Conservation (phyloP, 1,140 invertebrate species). For the Limonius californicus region DNA sequence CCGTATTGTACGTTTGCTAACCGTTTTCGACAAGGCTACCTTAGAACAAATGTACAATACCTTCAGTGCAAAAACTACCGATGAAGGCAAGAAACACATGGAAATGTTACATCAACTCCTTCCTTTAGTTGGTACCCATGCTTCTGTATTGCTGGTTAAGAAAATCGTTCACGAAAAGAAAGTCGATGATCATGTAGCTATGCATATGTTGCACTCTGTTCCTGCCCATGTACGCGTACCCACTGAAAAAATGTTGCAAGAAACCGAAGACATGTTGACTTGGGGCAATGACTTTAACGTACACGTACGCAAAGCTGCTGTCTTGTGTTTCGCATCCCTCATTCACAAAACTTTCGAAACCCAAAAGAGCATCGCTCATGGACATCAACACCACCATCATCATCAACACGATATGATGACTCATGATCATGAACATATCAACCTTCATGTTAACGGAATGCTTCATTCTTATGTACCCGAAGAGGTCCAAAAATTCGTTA, state of each 20-base stretch:
- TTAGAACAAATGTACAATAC: slow-evolving; percentile 39
- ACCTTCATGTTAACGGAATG: neutral
- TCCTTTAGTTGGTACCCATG: slow-evolving; percentile 47
- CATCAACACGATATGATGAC: neutral
- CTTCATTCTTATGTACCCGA: neutral
- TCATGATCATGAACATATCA: neutral
- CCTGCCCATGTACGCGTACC: slow-evolving; percentile 44
- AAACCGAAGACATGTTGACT: slow-evolving; percentile 43
- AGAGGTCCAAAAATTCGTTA: neutral
- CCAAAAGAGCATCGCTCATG: neutral
- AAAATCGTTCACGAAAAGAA: slow-evolving; percentile 41
- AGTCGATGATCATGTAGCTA: slow-evolving; percentile 32
- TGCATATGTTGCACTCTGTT: slow-evolving; percentile 43
- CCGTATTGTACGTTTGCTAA: slow-evolving; percentile 31
- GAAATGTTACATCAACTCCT: slow-evolving; percentile 47
- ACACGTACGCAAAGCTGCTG: slow-evolving; percentile 39
- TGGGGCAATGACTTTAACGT: slow-evolving; percentile 25
- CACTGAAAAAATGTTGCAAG: slow-evolving; percentile 39
- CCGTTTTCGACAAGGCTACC: slow-evolving; percentile 38
- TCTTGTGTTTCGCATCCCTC: slow-evolving; percentile 46
- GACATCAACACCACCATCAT: neutral
- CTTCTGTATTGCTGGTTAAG: slow-evolving; percentile 42
- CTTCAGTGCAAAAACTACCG: slow-evolving; percentile 27
- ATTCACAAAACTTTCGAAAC: slow-evolving; percentile 35
- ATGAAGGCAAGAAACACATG: slow-evolving; percentile 23